These are phyloP conservation scores for Phaetusa simplex DNA, from an alignment of 2,113 vertebrate genomes.

Conservation along the genomic window DNA sequence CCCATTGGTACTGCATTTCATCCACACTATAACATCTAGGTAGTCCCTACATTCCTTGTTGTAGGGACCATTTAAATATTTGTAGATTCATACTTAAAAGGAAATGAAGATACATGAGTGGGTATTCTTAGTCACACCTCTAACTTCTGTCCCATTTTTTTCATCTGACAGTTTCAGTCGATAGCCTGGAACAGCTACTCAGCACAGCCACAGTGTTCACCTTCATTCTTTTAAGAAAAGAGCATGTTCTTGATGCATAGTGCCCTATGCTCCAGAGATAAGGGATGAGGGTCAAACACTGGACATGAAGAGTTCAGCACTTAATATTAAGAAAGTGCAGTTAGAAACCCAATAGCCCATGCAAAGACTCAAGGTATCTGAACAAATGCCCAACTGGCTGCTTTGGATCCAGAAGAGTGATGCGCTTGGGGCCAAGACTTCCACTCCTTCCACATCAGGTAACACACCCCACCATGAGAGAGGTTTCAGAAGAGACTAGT, in stretches of 20 bases:
- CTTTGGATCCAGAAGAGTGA: neutral
- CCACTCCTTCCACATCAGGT: neutral
- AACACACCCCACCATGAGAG: neutral
- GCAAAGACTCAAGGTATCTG: neutral
- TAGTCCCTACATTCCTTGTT: neutral
- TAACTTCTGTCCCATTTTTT: neutral
- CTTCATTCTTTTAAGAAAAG: neutral
- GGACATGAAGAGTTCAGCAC: neutral
- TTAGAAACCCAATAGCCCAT: neutral
- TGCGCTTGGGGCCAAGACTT: neutral
- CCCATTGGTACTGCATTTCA: neutral
- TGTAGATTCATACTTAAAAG: neutral
- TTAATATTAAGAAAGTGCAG: neutral
- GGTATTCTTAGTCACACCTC: neutral
- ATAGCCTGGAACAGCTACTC: neutral
- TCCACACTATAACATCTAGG: neutral
- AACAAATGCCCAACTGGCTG: neutral
- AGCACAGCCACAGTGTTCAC: neutral
- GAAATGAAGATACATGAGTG: neutral
- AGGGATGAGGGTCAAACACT: neutral
- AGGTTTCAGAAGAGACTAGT: neutral
- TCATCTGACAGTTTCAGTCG: neutral
- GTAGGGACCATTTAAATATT: neutral
- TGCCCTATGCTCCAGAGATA: neutral
- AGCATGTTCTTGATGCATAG: neutral